Evolutionary conservation across 2,797 vertebrate genomes (phyloP), one percentile per base, ranked within the genome.

Genomic region (Nyctibius grandis): DNA sequence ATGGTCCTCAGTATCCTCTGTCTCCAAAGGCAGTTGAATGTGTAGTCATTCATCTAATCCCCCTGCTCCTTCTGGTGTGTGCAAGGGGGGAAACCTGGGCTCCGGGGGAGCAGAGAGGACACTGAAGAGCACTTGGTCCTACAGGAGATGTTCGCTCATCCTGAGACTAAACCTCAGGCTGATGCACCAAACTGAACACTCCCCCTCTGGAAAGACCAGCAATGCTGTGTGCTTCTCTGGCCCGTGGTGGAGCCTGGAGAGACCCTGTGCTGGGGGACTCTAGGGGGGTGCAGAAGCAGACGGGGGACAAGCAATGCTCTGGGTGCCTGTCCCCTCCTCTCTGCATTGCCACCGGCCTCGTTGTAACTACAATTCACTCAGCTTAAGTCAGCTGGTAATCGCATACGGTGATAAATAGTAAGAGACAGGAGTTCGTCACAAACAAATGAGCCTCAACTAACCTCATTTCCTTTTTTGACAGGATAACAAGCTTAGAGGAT

Each of bases 371-470:
- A 3, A 38, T 61, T 42, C n/a, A 28, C 48, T 57, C 2, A 1
- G 68, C 31, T 53, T n/a, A 77, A 89, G 53, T 89, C 84, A 75
- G 53, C 70, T 73, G 64, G 53, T 79, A 93, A 56, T 53, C 3
- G 0, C 67, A 44, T n/a, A 40, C 0, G 1, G 23, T 89, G 95
- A 95, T 85, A 88, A 97, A 96, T 88, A 94, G 70, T 78, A 80
- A 91, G 75, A 96, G 91, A 92, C 84, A 91, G 45, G 75, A 93
- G 91, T 91, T 96, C 3, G 9, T 73, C 85, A 86, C 86, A 92
- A 96, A 95, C 93, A 96, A 95, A 97, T 91, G 91, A 96, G 90
- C 90, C 86, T 97, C 93, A 89, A 92, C 86, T 95, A 96, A 96
- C 89, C 85, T 95, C 85, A 88, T 90, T 93, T 97, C 81, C 74